These are phyloP conservation scores for Galeopsomyia nigrocyanea DNA, from an alignment of 2,888 invertebrate genomes.

Conservation along the genomic window DNA sequence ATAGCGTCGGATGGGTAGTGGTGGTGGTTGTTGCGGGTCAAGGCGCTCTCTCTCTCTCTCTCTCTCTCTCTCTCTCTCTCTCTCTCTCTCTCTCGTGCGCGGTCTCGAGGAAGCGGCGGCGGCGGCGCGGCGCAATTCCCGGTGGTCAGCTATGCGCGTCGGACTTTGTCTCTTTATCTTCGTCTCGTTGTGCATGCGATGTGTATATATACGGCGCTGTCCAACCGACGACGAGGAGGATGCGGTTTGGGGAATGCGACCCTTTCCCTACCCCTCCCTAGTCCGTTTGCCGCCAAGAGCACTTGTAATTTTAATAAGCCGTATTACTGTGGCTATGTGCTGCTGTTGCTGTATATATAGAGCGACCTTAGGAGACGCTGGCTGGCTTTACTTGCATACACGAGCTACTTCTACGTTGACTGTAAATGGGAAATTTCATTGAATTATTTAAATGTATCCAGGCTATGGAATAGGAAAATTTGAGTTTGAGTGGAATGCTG, in stretches of 20 bases:
- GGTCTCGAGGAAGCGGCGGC: slow-evolving; percentile 51
- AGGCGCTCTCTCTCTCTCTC: no score
- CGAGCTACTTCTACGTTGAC: no score
- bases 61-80: no score
- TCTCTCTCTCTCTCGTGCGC: no score
- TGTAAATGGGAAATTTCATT: no score
- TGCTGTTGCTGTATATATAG: slow-evolving; percentile 44
- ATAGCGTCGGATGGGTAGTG: slow-evolving; percentile 48
- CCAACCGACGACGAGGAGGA: slow-evolving; percentile 51
- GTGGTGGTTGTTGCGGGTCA: slow-evolving; percentile 38
- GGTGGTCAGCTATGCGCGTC: slow-evolving; percentile 60
- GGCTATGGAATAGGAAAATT: no score
- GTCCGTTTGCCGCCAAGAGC: slow-evolving; percentile 37
- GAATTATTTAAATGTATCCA: no score
- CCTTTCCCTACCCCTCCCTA: slow-evolving; percentile 41
- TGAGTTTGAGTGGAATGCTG: no score
- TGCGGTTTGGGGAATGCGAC: slow-evolving; percentile 57
- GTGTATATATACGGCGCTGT: slow-evolving; percentile 63
- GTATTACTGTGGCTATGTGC: slow-evolving; percentile 57
- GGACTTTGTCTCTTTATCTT: slow-evolving; percentile 58
- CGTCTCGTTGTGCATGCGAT: slow-evolving; percentile 62
- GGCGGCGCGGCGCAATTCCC: slow-evolving; percentile 62
- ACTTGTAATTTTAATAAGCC: slow-evolving; percentile 68
- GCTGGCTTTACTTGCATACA: no score
- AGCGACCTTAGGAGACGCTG: slow-evolving; percentile 48